Evolutionary conservation across 92 coral and sea anemone genomes (phyloP).

Genomic region (Umimayanthus chanpuru): DNA sequence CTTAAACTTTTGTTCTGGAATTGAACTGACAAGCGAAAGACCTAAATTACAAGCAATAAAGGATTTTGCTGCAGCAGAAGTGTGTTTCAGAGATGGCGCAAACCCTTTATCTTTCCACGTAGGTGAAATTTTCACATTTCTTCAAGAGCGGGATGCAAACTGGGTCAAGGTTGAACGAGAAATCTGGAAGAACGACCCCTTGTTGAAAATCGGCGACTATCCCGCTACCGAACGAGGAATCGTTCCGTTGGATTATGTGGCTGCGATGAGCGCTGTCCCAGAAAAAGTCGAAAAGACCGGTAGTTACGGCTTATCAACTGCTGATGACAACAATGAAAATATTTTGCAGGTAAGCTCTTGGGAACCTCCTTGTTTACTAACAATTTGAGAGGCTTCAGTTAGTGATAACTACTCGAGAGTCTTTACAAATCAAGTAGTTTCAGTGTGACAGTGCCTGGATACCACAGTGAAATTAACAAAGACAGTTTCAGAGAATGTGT

Average conservation of each 20-base stretch:
- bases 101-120: slow-evolving; percentile 84
- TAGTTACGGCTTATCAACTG: background rate
- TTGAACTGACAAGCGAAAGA: slow-evolving; percentile 40
- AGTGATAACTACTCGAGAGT: background rate
- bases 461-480: background rate
- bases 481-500: background rate
- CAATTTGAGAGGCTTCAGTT: background rate
- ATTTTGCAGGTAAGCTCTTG: slow-evolving; percentile 57
- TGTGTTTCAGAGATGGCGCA: slow-evolving; percentile 84
- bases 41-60: slow-evolving; percentile 78
- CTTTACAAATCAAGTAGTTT: background rate
- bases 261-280: slow-evolving; percentile 62
- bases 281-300: slow-evolving; percentile 11
- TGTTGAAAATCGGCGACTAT: slow-evolving; percentile 67
- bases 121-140: slow-evolving; percentile 87
- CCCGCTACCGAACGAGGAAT: slow-evolving; percentile 83
- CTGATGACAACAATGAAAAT: slow-evolving; percentile 7
- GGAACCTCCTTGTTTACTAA: background rate
- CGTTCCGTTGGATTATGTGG: slow-evolving; percentile 80
- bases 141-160: slow-evolving; percentile 75
- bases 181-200: slow-evolving; percentile 68
- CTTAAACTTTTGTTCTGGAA: slow-evolving; percentile 47
- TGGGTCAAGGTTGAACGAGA: slow-evolving; percentile 92
- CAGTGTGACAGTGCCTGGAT: background rate
- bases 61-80: slow-evolving; percentile 86